Base-by-base conservation (phyloP, 2,797 vertebrate species). In the Huso huso region DNA sequence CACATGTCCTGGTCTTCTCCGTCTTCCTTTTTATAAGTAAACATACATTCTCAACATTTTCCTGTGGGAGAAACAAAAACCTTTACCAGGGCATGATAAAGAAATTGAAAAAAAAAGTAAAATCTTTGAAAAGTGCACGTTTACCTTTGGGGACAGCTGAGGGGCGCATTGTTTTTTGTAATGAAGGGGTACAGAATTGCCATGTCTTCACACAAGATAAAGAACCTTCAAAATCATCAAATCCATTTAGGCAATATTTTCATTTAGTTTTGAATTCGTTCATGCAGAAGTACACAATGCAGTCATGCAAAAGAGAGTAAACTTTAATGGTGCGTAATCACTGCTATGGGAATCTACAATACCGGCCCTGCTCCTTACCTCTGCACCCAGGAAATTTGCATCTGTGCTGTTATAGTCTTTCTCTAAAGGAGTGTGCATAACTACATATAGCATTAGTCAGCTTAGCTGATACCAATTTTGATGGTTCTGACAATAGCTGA, bases 11-110 rank as follows among this genome's bases (percentile, higher is more conserved):
- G 82, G 84, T 86, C 86, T 89, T 90, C 87, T 89, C 84, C 87
- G 89, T 86, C 82, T 88, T 88, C 87, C 86, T 87, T 73, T 87
- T 76, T 77, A 83, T 86, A 87, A 88, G 85, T 87, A 83, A 89
- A 88, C 85, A 85, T 82, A 66, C 55, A 85, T 83, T 85, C 82
- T 83, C 82, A 83, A 84, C 83, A 83, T 82, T 89, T 89, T 89
- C 86, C 88, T 90, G 85, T 71, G 70, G 62, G 66, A 69, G 58
- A 71, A 65, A 71, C 63, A 63, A 58, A 67, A 66, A 50, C 70
- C 67, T 71, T 68, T 62, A 66, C 63, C 64, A 55, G 63, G 70
- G 48, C 63, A 51, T 48, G 15, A 59, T 18, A 52, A 49, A 48
- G 15, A 18, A 18, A 18, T 18, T 18, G 15, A 57, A 52, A 59